A percentile compares a stretch with the other conserved stretches of the same genome.
Conservation (phyloP, 2,113 vertebrate genomes). For the Malurus melanocephalus region DNA sequence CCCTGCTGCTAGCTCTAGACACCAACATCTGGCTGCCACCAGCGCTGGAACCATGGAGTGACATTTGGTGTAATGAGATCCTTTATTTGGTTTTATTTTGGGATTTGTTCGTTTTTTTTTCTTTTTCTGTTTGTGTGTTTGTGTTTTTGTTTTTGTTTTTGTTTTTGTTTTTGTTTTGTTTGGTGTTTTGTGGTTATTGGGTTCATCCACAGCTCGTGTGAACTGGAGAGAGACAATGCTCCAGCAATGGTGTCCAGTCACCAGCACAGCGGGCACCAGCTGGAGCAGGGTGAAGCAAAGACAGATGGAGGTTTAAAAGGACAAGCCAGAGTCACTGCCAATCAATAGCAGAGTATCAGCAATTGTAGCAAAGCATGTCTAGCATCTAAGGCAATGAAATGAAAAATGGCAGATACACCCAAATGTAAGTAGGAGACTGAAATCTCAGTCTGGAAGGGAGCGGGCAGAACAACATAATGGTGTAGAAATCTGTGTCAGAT, state of each 20-base stretch:
- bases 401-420: not conserved
- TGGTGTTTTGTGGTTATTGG: not conserved
- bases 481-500: constrained; percentile 21
- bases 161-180: not conserved
- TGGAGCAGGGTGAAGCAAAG: not conserved
- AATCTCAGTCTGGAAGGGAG: not conserved
- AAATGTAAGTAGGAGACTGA: not conserved
- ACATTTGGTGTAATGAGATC: not conserved
- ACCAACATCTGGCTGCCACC: not conserved
- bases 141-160: too few species aligned
- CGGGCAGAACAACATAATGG: not conserved
- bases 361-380: not conserved
- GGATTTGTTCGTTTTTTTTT: not conserved
- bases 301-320: constrained; percentile 10
- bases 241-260: not conserved
- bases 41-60: not conserved
- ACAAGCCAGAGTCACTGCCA: not conserved
- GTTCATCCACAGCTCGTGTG: not conserved
- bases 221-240: not conserved
- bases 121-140: too few species aligned
- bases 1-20: not conserved
- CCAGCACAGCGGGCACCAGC: not conserved
- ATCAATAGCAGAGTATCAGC: not conserved
- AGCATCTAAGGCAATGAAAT: not conserved
- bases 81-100: not conserved